Evolutionary conservation across 1,140 invertebrate genomes (phyloP).

Genomic region (Hyles euphorbiae): DNA sequence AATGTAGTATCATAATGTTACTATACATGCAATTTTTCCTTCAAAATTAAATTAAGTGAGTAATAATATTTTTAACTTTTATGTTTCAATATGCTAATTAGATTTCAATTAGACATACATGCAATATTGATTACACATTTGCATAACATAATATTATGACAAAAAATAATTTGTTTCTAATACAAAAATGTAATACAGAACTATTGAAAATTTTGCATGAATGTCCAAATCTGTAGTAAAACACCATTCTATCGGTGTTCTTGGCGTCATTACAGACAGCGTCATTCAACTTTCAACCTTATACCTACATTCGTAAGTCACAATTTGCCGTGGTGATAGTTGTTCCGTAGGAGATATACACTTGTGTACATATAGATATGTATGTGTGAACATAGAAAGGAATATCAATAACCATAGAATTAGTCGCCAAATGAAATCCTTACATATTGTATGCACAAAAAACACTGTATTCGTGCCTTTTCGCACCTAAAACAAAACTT

Average conservation of each 20-base stretch:
- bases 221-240: conserved; percentile 35
- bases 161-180: too few relatives aligned
- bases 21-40: too few relatives aligned
- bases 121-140: too few relatives aligned
- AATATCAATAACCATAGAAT: conserved; percentile 8
- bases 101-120: too few relatives aligned
- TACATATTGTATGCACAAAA: neutral
- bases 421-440: neutral
- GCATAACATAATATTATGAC: too few relatives aligned
- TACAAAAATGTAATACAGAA: too few relatives aligned
- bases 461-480: neutral
- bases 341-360: conserved; percentile 34
- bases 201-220: neutral
- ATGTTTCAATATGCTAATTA: too few relatives aligned
- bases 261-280: conserved; percentile 34
- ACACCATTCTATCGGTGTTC: conserved; percentile 26
- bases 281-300: conserved; percentile 39
- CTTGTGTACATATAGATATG: conserved; percentile 53
- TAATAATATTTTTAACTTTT: too few relatives aligned
- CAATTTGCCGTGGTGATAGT: conserved; percentile 6
- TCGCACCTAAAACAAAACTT: neutral
- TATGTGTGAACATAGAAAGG: conserved; percentile 27
- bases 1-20: too few relatives aligned
- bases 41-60: too few relatives aligned
- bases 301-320: conserved; percentile 27